Base-by-base conservation (phyloP, 2,113 vertebrate species). In the Grantiella picta region DNA sequence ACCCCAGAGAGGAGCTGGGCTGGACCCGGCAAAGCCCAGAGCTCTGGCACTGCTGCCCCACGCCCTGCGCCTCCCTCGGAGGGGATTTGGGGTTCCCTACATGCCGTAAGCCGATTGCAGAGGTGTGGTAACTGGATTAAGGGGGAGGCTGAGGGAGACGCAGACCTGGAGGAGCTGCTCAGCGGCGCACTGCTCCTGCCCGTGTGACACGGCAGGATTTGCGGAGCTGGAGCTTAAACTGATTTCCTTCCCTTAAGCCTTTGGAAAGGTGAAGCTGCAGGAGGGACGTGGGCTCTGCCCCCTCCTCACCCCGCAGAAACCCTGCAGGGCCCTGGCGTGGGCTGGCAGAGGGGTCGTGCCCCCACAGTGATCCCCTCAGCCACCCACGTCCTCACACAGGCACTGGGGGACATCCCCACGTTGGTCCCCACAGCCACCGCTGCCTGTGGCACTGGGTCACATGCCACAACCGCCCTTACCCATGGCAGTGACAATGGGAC, bases 111-210 rank as follows among this genome's bases (percentile, higher is more conserved):
- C 72, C 18, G 97, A 96, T 98, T 92, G 96, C n/a, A 25, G 91
- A 85, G 93, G 90, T 95, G 97, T 14, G 73, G 63, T 97, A 98
- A 98, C 91, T 10, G 92, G 98, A 98, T 98, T 97, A 97, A 85
- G 69, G 86, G 68, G 92, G 90, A 94, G 63, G 95, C 94, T 76
- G 94, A 64, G 93, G 76, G 70, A 36, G 81, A 52, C 4, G 16
- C 18, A 5, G 6, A 47, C 61, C 84, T 76, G 85, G 61, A 92
- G 86, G 35, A 78, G 89, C 92, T 69, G 79, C 94, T 92, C 79
- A 36, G 82, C 20, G 0, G 60, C 82, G 52, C 21, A 0, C 31
- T 4, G 65, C 80, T 70, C 56, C 90, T 11, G 59, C 79, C 70
- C 29, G 8, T 7, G 57, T 47, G 86, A 79, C 4, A 3, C 44